Evolutionary conservation across 2,113 vertebrate genomes (phyloP), one percentile per base, ranked within the genome.

Genomic region (Cyanoderma ruficeps): DNA sequence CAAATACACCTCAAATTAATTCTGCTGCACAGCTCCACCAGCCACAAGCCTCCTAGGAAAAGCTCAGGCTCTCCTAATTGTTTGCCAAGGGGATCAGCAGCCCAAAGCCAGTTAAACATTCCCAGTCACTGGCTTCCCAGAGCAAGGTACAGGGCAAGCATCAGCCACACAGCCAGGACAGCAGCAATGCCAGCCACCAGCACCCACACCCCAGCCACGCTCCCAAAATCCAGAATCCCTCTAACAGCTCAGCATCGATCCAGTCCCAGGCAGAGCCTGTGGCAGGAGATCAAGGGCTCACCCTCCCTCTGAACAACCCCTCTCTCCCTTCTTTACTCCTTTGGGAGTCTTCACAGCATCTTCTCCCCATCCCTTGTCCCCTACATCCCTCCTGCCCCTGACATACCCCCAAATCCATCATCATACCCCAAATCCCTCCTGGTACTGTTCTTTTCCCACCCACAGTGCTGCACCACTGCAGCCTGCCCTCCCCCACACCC

Each of bases 401-500:
- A 42, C 18, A 33, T 8, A 5, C 11, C 33, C 21, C 20, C 1
- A 67, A n/a, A 2, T 16, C 24, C 53, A 53, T 22, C 37, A 19
- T 28, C 30, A 39, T 19, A 21, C 10, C 17, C 18, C 41, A 61
- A 7, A 69, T 37, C 19, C 31, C 15, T 53, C 41, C 35, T 5
- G 9, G 22, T 7, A 18, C 23, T 68, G 69, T 17, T 64, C 47
- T 50, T 21, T 61, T 47, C 44, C 74, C 41, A 64, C 13, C 24
- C 46, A 22, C 30, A 18, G 33, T 2, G 24, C 56, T 59, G 52
- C 47, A 71, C 33, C 35, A 16, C 35, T 22, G 50, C 72, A 74
- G 59, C 23, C 1, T 0, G 0, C 2, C 10, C 28, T 31, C 28
- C 3, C 16, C 16, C 16, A 17, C 44, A 30, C 7, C 52, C 42